Percentiles rank a stretch among this genome's conserved stretches.
These are phyloP conservation scores for Sardinella longiceps DNA, from an alignment of 2,797 vertebrate species.

Conservation along the genomic window DNA sequence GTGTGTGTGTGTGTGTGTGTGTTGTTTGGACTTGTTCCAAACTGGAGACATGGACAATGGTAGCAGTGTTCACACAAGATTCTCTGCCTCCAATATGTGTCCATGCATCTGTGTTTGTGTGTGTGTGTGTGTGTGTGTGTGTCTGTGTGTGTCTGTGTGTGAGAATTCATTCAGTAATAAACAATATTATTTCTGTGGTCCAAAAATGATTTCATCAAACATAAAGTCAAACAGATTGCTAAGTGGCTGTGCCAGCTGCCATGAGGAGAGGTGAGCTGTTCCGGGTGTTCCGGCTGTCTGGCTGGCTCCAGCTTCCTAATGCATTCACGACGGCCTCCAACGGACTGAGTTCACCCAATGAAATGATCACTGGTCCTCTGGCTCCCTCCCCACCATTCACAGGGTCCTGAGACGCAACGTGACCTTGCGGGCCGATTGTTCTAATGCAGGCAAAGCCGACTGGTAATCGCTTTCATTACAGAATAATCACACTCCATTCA, in stretches of 20 bases:
- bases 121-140: slow-evolving; percentile 24
- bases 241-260: neutral
- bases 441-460: neutral
- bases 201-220: neutral
- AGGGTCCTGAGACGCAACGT: neutral
- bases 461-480: slow-evolving; percentile 16
- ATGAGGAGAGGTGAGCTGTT: neutral
- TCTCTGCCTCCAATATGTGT: neutral
- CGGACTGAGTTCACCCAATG: neutral
- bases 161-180: neutral
- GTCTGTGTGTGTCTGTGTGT: neutral
- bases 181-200: too few species aligned
- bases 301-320: neutral
- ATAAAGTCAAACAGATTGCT: neutral
- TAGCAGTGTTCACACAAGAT: neutral
- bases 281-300: neutral
- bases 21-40: neutral
- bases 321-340: neutral
- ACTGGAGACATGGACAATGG: neutral
- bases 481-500: slow-evolving; percentile 5
- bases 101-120: neutral
- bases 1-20: slow-evolving; percentile 9
- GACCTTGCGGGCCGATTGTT: neutral
- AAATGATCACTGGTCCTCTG: neutral
- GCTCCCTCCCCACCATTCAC: neutral